phyloP scores from a whole-genome alignment of 2,797 vertebrate species.

The Holocentrus rufus region DNA sequence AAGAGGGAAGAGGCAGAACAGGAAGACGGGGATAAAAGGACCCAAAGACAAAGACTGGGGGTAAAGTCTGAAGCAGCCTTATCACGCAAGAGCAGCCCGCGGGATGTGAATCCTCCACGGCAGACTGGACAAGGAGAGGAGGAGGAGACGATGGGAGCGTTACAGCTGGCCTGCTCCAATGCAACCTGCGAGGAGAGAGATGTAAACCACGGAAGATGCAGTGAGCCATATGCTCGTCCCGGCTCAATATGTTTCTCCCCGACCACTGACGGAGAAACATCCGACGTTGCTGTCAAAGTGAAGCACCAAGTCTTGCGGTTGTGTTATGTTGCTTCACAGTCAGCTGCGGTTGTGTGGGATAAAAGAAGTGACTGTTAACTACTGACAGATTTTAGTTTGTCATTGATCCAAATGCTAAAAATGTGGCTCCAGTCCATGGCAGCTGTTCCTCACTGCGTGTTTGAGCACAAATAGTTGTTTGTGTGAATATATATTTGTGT shows the following conservation, averaged over 20 bases:
- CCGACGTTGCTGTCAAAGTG: neutral
- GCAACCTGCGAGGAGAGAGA: conserved; percentile 33
- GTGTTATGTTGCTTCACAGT: neutral
- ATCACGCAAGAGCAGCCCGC: conserved; percentile 44
- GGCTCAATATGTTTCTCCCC: conserved; percentile 13
- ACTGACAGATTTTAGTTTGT: no score
- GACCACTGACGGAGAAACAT: conserved; percentile 29
- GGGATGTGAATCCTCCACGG: conserved; percentile 37
- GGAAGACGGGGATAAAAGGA: conserved; percentile 19
- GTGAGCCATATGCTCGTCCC: conserved; percentile 36
- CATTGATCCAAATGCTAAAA: neutral
- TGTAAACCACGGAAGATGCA: conserved; percentile 42
- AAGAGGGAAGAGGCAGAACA: conserved; percentile 17
- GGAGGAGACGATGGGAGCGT: conserved; percentile 32
- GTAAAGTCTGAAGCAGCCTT: conserved; percentile 38
- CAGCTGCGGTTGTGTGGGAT: neutral
- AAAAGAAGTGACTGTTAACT: neutral
- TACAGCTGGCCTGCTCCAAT: conserved; percentile 62
- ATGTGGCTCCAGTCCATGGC: neutral
- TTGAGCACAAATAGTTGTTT: neutral
- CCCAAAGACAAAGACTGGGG: conserved; percentile 1
- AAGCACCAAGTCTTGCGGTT: neutral
- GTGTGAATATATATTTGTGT: conserved; percentile 7
- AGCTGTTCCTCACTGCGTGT: neutral
- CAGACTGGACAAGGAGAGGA: neutral